Base-by-base conservation (phyloP, 2,797 vertebrate species). In the Brotula barbata region DNA sequence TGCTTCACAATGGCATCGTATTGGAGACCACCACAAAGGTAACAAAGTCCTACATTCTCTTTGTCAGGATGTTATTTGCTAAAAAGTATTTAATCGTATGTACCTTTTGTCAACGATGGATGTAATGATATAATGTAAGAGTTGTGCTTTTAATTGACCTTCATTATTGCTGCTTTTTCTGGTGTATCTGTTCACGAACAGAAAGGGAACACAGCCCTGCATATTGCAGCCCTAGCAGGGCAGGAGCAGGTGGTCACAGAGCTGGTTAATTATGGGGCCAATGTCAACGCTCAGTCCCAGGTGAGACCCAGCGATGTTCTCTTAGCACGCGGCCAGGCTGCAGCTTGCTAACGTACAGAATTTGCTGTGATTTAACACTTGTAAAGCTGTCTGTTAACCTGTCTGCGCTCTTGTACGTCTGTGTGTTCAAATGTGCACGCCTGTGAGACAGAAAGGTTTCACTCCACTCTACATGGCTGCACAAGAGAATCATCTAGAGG, bases 401-500 rank as follows among this genome's bases (percentile, higher is more conserved):
- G 77, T 85, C 66, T 85, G 59, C 83, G 81, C 85, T 78, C 64
- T 68, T 78, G 75, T 89, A 31, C 66, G 15, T 51, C 2, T 59
- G 33, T 69, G 5, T 78, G 37, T 5, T 46, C 22, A 11, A 80
- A 39, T 86, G 66, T 85, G 65, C 84, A 81, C 83, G 80, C 62
- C 33, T 65, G 65, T 80, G 45, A 80, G 98, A 78, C 93, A 99
- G 97, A 98, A 99, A 94, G 96, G 97, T 51, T 98, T 99, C 78
- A 99, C 95, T 15, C 96, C 97, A 7, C 91, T 99, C 44, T 99
- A 99, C 84, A 99, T 99, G 97, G 96, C 97, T 45, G 96, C 97
- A 0, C 97, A 99, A 64, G 97, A 99, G 75, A 98, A 99, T 75
- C 97, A 99, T 78, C 86, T 98, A 75, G 96, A 97, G 59, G 97